Percentiles rank a stretch among this genome's conserved stretches.
Conservation (phyloP, 2,113 vertebrate genomes). For the Thunnus thynnus region DNA sequence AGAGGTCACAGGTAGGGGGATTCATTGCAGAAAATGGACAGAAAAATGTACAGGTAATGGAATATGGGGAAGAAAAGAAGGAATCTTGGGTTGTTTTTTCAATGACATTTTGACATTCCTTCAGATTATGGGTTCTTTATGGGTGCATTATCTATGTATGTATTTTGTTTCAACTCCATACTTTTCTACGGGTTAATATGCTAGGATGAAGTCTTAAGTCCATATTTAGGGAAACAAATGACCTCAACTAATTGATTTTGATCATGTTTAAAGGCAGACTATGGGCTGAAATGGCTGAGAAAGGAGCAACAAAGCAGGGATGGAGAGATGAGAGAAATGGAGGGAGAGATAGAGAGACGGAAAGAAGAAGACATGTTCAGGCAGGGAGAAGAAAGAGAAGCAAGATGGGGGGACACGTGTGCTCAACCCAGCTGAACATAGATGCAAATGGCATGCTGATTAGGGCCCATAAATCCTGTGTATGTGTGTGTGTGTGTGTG, state of each 20-base stretch:
- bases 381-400: not conserved
- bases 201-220: too few species aligned
- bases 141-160: too few species aligned
- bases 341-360: not conserved
- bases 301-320: not conserved
- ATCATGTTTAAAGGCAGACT: too few species aligned
- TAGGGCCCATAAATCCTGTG: too few species aligned
- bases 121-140: too few species aligned
- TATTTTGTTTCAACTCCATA: too few species aligned
- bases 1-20: not conserved
- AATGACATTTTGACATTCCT: too few species aligned
- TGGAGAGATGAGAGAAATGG: not conserved
- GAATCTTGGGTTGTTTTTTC: too few species aligned
- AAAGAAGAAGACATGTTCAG: not conserved
- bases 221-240: not conserved
- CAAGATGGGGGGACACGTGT: slow-evolving; percentile 1
- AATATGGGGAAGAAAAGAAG: too few species aligned
- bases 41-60: too few species aligned
- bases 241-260: not conserved
- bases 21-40: too few species aligned
- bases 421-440: slow-evolving; percentile 46
- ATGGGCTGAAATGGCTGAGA: not conserved
- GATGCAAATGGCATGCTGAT: slow-evolving; percentile 65
- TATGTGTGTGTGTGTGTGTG: slow-evolving; percentile 2
- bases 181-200: too few species aligned